Base-by-base conservation (phyloP, 2,888 invertebrate genomes). In the Drosophila mulleri region DNA sequence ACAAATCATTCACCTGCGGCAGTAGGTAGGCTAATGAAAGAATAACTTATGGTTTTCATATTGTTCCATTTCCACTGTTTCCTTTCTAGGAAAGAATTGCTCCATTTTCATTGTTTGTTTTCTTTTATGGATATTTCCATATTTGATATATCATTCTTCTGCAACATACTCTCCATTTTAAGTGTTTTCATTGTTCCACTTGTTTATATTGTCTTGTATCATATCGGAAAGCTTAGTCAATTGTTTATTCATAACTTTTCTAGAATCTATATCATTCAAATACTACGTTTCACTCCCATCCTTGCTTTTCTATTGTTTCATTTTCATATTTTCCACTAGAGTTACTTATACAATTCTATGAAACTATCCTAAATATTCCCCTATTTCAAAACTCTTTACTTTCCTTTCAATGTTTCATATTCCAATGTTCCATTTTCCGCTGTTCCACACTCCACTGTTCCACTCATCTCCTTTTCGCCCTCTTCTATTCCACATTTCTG, bases 1-100 rank as follows among this genome's bases (percentile, higher is more conserved):
- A 71, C 66, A 71, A 66, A 75, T 75, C 80, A 67, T 77, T 75
- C 53, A 71, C 52, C 53, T 47, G n/a, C 52, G 48, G 32, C 48
- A 3, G 26, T 18, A 53, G 45, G 52, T 35, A 42, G 41, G 32
- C 35, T 39, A 26, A 54, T 73, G 23, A 8, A 42, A 32, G 42
- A 61, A 20, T 52, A 29, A 23, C 39, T 42, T 60, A 26, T 67
- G 12, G 5, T 37, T 39, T 60, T 45, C 4, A 26, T 12, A 11
- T 12, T 39, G 16, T 62, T n/a, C 23, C 32, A 32, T 16, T 44
- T 4, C 42, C n/a, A 52, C 11, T 62, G 16, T 67, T 61, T 39
- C 32, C 18, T 12, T 50, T 32, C 2, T 16, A 12, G 6, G 12
- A 4, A 37, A 20, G 42, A 58, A 20, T 12, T 39, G 2, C 44